Base-by-base conservation (phyloP, 2,113 vertebrate species). In the Delphinapterus leucas region DNA sequence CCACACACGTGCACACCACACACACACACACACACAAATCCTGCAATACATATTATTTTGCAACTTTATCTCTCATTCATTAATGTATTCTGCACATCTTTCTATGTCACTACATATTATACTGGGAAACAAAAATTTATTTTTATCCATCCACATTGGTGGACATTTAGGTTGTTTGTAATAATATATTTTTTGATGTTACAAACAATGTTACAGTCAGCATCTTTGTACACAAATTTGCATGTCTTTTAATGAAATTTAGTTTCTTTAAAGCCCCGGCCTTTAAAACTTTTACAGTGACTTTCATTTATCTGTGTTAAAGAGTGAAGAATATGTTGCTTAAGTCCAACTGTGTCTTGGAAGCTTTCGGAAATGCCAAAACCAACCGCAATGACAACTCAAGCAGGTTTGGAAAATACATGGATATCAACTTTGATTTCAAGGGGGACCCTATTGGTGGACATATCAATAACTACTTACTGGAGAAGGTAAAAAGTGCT, bases 391-490 rank as follows among this genome's bases (percentile, higher is more conserved):
- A 99, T 1, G 99, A 99, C 98, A 99, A 99, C 96, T 99, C 99
- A 98, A 99, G 99, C 98, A 99, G 99, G 44, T 99, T 99, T 84
- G 99, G 99, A 33, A 99, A 99, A 61, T 99, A 99, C 93, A 99
- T 99, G 99, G 99, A 99, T 98, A 99, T 99, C 98, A 99, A 99
- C 98, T 99, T 99, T 90, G 99, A 99, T 98, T 99, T 99, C 97
- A 99, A 99, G 96, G 99, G 99, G 3, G 99, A 99, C 92, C 99
- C 99, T 0, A 99, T 99, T 88, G 99, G 99, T 14, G 99, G 99
- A 31, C 99, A 99, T 98, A 99, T 99, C 98, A 99, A 97, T 99
- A 99, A 99, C 98, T 99, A 99, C 98, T 98, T 99, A 97, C 96
- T 99, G 23, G 99, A 99, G 96, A 99, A 99, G 99, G 99, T 99